Evolutionary conservation across 2,797 vertebrate genomes (phyloP).

Genomic region (Acanthornis magna): DNA sequence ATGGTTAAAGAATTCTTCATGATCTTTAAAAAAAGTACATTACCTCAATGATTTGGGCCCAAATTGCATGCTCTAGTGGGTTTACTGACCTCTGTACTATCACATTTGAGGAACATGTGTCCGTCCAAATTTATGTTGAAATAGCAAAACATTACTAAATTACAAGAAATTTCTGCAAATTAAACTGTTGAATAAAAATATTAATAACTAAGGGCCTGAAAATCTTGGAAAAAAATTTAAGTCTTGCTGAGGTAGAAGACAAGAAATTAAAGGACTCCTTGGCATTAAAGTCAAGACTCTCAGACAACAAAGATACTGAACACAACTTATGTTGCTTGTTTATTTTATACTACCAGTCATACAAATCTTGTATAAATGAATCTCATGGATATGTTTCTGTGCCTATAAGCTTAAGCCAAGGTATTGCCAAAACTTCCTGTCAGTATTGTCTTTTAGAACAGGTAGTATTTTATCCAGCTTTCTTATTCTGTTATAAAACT

Average conservation of each 20-base stretch:
- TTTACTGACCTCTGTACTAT: not conserved
- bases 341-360: not conserved
- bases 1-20: not conserved
- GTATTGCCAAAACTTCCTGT: not conserved
- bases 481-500: not conserved
- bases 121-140: not conserved
- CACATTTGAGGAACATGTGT: not conserved
- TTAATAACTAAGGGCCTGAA: not conserved
- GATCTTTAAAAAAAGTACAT: not conserved
- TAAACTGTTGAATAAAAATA: not conserved
- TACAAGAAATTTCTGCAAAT: not conserved
- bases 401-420: not conserved
- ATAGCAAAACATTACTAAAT: not conserved
- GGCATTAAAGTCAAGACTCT: not conserved
- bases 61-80: fast-evolving
- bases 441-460: not conserved
- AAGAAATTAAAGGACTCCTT: not conserved
- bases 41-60: not conserved
- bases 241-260: not conserved
- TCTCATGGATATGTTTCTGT: not conserved
- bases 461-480: not conserved
- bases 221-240: not conserved
- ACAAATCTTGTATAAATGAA: not conserved
- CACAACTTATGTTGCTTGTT: not conserved
- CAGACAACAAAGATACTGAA: not conserved